Evolutionary conservation across 2,888 invertebrate species (phyloP), one percentile per base, ranked within the genome.

Genomic region (Agrotis clavis): DNA sequence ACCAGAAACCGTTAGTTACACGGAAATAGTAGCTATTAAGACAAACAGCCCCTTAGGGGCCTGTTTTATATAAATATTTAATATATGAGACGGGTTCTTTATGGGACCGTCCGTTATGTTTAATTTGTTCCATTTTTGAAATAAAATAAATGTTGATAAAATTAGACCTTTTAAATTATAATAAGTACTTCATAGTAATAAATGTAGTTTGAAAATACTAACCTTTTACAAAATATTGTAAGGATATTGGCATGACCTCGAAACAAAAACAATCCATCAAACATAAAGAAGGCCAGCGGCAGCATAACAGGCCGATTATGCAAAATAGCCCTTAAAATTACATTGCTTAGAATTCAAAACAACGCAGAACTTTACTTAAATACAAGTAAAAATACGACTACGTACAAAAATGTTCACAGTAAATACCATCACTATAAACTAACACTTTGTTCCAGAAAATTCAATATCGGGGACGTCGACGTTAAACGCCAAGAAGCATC

Each of bases 401-500:
- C 45, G 25, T 67, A 64, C 53, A 74, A 75, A 72, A 68, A 77
- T 60, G 30, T 56, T 66, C 61, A 9, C 63, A 76, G 51, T 56
- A 71, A 78, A 67, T 66, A 35, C 61, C n/a, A 67, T 67, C 48
- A 45, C 62, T 74, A 57, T n/a, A 74, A 47, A n/a, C 21, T 73
- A 16, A 64, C 65, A 75, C 74, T 87, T 88, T 88, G 84, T 94
- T 94, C 41, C 92, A 96, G 96, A 95, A 88, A 95, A 96, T 84
- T 95, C 96, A 83, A 92, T 96, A 91, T 96, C 96, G 18, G 96
- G 96, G 0, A 90, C 93, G 51, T 96, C 95, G n/a, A 96, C 96
- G 50, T 82, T 96, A 69, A 96, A 96, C 76, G 87, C 95, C 2
- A 96, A 96, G 90, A 96, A 96, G 84, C 93, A 94, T 70, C 90